Evolutionary conservation across 1,140 invertebrate species (phyloP).

Genomic region (Pogonomyrmex californicus): DNA sequence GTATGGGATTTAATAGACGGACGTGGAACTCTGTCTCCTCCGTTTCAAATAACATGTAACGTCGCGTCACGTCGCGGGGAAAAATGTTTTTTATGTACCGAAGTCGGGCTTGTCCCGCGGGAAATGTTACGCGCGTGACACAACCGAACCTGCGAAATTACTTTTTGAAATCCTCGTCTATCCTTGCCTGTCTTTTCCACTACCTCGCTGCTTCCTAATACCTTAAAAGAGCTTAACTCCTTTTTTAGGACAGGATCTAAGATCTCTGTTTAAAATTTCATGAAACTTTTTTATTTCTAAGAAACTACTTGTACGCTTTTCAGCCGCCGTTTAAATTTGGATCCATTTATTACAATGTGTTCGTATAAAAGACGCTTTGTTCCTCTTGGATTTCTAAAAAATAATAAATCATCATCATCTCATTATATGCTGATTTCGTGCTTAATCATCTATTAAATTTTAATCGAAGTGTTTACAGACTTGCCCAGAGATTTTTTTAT

Average conservation of each 20-base stretch:
- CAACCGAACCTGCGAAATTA: conserved; percentile 66
- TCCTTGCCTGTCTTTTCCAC: neutral
- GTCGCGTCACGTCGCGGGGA: conserved; percentile 61
- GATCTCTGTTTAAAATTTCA: conserved; percentile 56
- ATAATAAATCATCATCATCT: neutral
- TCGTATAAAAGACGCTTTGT: conserved; percentile 4
- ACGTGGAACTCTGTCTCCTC: neutral
- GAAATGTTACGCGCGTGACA: conserved; percentile 61
- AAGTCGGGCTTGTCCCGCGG: conserved; percentile 57
- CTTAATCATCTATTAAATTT: neutral
- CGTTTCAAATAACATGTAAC: conserved; percentile 52
- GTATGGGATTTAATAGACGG: conserved; percentile 38
- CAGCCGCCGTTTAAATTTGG: conserved; percentile 12
- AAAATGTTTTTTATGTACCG: conserved; percentile 68
- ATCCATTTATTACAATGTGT: conserved; percentile 36
- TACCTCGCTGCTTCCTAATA: conserved; percentile 10
- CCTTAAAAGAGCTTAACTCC: conserved; percentile 38
- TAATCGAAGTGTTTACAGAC: neutral
- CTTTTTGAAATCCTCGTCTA: conserved; percentile 54
- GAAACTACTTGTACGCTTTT: conserved; percentile 37
- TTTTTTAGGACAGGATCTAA: conserved; percentile 35
- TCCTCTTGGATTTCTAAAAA: neutral
- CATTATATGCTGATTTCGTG: too few species aligned
- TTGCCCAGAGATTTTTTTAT: neutral
- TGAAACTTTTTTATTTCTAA: conserved; percentile 14